Evolutionary conservation across 2,113 vertebrate species (phyloP), one percentile per base, ranked within the genome.

Genomic region (Jacana jacana): DNA sequence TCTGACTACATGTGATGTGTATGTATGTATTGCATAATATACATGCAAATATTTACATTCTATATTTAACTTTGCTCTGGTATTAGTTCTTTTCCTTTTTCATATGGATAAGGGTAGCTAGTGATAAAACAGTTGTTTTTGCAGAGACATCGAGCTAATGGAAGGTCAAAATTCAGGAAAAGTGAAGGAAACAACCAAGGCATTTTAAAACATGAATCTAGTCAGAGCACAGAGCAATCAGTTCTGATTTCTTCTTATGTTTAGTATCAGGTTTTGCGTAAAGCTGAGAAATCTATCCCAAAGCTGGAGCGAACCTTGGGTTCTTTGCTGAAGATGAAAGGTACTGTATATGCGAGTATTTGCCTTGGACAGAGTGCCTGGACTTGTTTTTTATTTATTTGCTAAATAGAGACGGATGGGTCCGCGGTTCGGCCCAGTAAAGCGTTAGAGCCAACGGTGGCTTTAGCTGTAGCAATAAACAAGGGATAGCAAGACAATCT

Each of bases 241-340:
- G 69, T 88, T 96, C 81, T 95, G 80, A 89, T 76, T 61, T 94
- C 61, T 97, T 96, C 96, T 96, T 96, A 58, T 97, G 75, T 96
- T 95, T 97, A 99, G 98, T 98, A 98, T 97, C 98, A 99, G 96
- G 97, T 99, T 94, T 95, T 99, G 93, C 97, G 92, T 88, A 98
- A 97, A 78, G 97, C 98, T 51, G 98, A 98, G 97, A 97, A 78
- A 83, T 97, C 97, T 84, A 98, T 99, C 70, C 96, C 96, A 90
- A 98, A 98, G 86, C 96, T 98, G 96, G 98, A 99, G 88, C 93
- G 96, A 94, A 97, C 95, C 65, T 94, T 99, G 96, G 97, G 97
- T 82, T 97, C 90, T 83, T 91, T 98, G 93, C 98, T 98, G 94
- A 98, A 98, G 91, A 97, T 98, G 97, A 98, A 98, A 98, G 98